Evolutionary conservation across 2,888 invertebrate species (phyloP), one percentile per base, ranked within the genome.

Genomic region (Epinotia ramella): DNA sequence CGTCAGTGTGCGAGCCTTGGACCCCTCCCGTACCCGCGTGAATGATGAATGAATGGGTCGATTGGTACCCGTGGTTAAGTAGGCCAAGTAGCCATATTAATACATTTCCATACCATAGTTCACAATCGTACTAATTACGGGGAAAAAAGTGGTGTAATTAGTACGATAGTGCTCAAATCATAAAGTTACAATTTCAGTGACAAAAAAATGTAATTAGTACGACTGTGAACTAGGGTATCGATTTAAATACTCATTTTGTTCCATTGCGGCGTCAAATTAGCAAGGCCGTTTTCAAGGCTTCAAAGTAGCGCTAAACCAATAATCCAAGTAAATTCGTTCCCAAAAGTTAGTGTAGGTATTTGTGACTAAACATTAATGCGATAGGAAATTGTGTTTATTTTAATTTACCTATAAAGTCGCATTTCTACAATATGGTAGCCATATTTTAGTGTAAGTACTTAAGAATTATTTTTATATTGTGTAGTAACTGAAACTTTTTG

Each of bases 1-100:
- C 93, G 93, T 94, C 93, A 92, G 84, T 28, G 72, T 81, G 77
- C 73, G 81, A 84, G 83, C 89, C 89, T 88, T 88, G 87, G 82
- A 82, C 84, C 83, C 86, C 86, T 84, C 84, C 86, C 82, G 81
- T 79, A 76, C 80, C 84, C 82, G 83, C 82, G 79, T 89, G 85
- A 88, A 92, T 92, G 89, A 93, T 93, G 93, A 93, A 93, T 94
- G 93, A 93, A 92, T 84, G 85, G 85, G 84, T 87, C 84, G 86
- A 90, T 88, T 84, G 82, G 80, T 87, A 85, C 33, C 84, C 81
- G 79, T 73, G 33, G 40, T 2, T 84, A 86, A 86, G 53, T 77
- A 75, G 74, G 76, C 76, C 73, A 74, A 67, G 60, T 56, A 44
- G 56, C 46, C 57, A 62, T 20, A 67, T 62, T 66, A 53, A 67